Evolutionary conservation across 1,140 invertebrate species (phyloP).

Genomic region (Temnothorax nylanderi): DNA sequence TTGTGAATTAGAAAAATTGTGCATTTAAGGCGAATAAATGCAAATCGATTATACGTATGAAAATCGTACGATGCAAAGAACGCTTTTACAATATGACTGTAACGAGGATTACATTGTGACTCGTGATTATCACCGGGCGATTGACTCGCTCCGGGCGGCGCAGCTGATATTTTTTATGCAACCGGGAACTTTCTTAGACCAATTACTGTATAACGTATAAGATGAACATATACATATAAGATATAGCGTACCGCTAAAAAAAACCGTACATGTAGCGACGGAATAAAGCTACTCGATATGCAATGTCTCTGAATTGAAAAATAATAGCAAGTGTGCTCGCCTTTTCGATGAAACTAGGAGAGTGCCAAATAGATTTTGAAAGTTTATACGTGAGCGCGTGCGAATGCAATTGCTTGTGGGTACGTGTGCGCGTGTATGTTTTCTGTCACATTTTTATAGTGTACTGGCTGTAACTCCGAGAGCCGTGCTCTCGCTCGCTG

Average conservation of each 20-base stretch:
- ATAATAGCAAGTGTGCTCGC: slow-evolving; percentile 80
- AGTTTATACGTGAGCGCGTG: slow-evolving; percentile 78
- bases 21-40: not conserved
- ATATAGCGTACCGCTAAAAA: slow-evolving; percentile 68
- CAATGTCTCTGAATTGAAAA: slow-evolving; percentile 84
- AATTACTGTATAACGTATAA: slow-evolving; percentile 68
- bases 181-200: slow-evolving; percentile 69
- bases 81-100: slow-evolving; percentile 10
- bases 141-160: slow-evolving; percentile 34
- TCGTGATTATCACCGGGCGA: slow-evolving; percentile 38
- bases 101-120: slow-evolving; percentile 22
- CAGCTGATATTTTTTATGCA: slow-evolving; percentile 70
- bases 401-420: slow-evolving; percentile 49
- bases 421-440: slow-evolving; percentile 51
- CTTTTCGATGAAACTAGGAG: slow-evolving; percentile 78
- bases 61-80: slow-evolving; percentile 20
- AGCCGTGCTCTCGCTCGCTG: slow-evolving; percentile 37
- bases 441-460: slow-evolving; percentile 68
- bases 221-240: slow-evolving; percentile 55
- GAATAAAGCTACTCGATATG: slow-evolving; percentile 76
- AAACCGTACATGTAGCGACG: slow-evolving; percentile 65
- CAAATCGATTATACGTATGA: not conserved
- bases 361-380: slow-evolving; percentile 81
- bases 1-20: not conserved
- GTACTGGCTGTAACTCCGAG: slow-evolving; percentile 38